These are phyloP conservation scores for Apostichopus japonicus DNA, from an alignment of 35 echinoderm and acorn worm species.

Conservation along the genomic window DNA sequence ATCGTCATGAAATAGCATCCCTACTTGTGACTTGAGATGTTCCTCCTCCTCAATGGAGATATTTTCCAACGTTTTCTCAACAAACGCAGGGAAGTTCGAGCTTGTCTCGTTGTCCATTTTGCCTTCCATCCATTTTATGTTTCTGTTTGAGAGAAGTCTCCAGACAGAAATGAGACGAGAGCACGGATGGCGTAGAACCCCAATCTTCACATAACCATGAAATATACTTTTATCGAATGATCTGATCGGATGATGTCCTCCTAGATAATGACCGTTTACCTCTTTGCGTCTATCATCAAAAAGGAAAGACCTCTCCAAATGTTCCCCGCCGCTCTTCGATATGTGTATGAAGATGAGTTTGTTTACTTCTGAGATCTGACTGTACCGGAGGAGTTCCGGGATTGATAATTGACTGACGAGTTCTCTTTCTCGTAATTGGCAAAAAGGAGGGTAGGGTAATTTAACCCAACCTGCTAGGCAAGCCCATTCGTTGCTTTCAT, in stretches of 20 bases:
- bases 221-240: constrained; percentile 28
- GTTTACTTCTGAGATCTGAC: neutral
- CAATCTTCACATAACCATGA: neutral
- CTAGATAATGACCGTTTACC: neutral
- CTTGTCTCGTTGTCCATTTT: neutral
- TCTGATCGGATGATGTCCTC: constrained; percentile 18
- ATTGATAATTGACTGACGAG: no score
- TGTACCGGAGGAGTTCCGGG: neutral
- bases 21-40: constrained; percentile 17
- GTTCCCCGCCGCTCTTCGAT: neutral
- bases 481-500: neutral
- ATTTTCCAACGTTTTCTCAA: neutral
- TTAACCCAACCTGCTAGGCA: neutral
- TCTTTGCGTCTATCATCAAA: constrained; percentile 2
- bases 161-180: constrained; percentile 16
- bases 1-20: constrained; percentile 33
- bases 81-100: neutral
- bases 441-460: neutral
- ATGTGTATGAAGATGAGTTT: constrained; percentile 30
- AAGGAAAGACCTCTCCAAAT: constrained; percentile 2
- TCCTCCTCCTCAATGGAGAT: neutral
- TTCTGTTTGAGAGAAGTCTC: neutral
- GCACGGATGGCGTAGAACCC: constrained; percentile 26
- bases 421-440: no score
- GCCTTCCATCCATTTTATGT: neutral